Evolutionary conservation across 2,113 vertebrate species (phyloP).

Genomic region (Pterophyllum scalare): DNA sequence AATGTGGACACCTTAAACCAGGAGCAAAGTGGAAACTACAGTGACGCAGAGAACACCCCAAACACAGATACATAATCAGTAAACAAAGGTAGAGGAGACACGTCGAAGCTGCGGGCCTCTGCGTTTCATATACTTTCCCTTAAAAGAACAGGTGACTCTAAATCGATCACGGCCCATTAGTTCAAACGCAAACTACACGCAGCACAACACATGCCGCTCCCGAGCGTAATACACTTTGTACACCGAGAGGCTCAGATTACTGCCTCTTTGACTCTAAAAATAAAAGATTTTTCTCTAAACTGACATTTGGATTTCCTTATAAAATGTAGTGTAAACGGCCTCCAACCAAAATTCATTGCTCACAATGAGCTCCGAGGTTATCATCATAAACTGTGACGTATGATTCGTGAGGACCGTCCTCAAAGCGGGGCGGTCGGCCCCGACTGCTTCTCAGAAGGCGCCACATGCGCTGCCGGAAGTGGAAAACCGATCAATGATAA

Average conservation of each 20-base stretch:
- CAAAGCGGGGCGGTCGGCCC: conserved; percentile 6
- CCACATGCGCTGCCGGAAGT: not conserved
- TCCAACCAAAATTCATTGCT: conserved; percentile 31
- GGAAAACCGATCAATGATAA: conserved; percentile 33
- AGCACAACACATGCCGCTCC: not conserved
- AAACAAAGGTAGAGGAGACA: not conserved
- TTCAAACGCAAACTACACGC: not conserved
- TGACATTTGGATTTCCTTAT: not conserved
- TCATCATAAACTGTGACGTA: not conserved
- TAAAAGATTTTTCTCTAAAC: not conserved
- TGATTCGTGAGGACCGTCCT: not conserved
- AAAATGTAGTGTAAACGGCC: not conserved
- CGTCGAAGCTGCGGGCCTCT: not conserved
- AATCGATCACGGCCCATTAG: not conserved
- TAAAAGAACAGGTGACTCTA: fast-evolving
- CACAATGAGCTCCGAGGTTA: conserved; percentile 18
- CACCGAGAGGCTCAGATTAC: not conserved
- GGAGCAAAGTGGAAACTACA: not conserved
- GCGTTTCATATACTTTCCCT: not conserved
- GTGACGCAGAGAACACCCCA: not conserved
- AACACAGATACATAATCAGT: not conserved
- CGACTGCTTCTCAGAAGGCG: not conserved
- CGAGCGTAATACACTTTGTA: fast-evolving
- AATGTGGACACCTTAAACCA: not conserved
- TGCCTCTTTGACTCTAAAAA: not conserved